Evolutionary conservation across 2,113 vertebrate genomes (phyloP).

Genomic region (Atherinomorus stipes): DNA sequence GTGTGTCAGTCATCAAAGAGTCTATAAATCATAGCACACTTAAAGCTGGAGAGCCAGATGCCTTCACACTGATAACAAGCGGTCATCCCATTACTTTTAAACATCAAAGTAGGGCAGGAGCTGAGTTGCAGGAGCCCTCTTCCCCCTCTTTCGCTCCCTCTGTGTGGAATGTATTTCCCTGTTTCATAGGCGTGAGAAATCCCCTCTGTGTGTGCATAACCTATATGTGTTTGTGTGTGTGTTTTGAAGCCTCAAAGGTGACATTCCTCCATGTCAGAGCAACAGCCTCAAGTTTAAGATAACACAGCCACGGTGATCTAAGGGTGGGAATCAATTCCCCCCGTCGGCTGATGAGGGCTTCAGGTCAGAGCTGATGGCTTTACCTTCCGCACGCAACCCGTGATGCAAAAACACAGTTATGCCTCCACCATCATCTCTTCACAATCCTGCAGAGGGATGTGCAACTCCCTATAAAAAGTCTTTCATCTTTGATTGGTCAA

Average conservation of each 20-base stretch:
- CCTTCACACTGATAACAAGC: slow-evolving; percentile 77
- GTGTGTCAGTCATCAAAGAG: slow-evolving; percentile 72
- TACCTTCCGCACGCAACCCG: slow-evolving; percentile 72
- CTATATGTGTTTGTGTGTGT: slow-evolving; percentile 58
- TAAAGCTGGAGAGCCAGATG: slow-evolving; percentile 71
- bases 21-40: slow-evolving; percentile 71
- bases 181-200: slow-evolving; percentile 73
- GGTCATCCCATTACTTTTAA: slow-evolving; percentile 65
- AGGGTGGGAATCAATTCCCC: slow-evolving; percentile 83
- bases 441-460: slow-evolving; percentile 21
- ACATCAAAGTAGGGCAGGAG: slow-evolving; percentile 64
- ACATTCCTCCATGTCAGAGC: slow-evolving; percentile 80
- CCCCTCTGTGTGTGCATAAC: slow-evolving; percentile 59
- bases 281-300: slow-evolving; percentile 84
- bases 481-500: slow-evolving; percentile 33
- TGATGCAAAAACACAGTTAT: slow-evolving; percentile 55
- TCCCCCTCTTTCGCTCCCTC: slow-evolving; percentile 11
- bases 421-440: slow-evolving; percentile 37
- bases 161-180: slow-evolving; percentile 69
- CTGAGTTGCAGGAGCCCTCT: slow-evolving; percentile 34
- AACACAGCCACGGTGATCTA: slow-evolving; percentile 81
- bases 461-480: slow-evolving; percentile 1
- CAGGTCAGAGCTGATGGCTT: slow-evolving; percentile 80
- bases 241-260: slow-evolving; percentile 73
- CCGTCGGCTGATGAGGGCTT: slow-evolving; percentile 63